phyloP scores from a whole-genome alignment of 2,888 invertebrate genomes.

The Papilio gigon region DNA sequence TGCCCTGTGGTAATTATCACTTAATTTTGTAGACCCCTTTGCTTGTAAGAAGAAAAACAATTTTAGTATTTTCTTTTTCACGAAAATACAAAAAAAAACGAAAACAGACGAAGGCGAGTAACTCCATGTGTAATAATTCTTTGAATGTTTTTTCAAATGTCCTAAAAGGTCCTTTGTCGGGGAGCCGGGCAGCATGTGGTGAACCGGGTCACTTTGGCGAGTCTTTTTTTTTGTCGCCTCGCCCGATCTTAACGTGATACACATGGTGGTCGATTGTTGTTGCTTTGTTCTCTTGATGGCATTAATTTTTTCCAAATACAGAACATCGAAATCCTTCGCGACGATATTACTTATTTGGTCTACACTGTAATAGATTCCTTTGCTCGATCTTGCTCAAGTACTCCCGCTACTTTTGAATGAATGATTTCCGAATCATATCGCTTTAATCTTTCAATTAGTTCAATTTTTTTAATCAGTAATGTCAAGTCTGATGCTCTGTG shows the following conservation, averaged over 20 bases:
- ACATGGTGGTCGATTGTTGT: slow-evolving; percentile 52
- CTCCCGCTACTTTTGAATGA: too few relatives aligned
- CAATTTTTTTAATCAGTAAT: neutral
- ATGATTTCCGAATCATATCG: too few relatives aligned
- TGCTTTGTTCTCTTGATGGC: slow-evolving; percentile 48
- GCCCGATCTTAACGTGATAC: slow-evolving; percentile 53
- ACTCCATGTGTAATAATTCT: slow-evolving; percentile 42
- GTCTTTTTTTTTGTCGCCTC: slow-evolving; percentile 44
- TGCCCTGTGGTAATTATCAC: neutral
- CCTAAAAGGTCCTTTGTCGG: slow-evolving; percentile 44
- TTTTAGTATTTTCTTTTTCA: neutral
- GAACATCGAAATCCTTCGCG: neutral
- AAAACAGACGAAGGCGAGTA: neutral
- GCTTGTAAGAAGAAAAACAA: neutral
- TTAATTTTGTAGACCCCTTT: neutral
- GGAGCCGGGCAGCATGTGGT: slow-evolving; percentile 53
- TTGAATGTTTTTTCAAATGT: slow-evolving; percentile 62
- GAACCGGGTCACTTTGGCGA: slow-evolving; percentile 56
- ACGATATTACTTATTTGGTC: neutral
- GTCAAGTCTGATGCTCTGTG: neutral
- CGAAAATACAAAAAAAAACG: neutral
- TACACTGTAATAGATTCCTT: neutral
- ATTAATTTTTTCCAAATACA: slow-evolving; percentile 47
- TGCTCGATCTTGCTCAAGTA: too few relatives aligned
- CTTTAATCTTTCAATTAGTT: too few relatives aligned